phyloP scores from a whole-genome alignment of 2,797 vertebrate genomes.

The Rousettus madagascariensis region DNA sequence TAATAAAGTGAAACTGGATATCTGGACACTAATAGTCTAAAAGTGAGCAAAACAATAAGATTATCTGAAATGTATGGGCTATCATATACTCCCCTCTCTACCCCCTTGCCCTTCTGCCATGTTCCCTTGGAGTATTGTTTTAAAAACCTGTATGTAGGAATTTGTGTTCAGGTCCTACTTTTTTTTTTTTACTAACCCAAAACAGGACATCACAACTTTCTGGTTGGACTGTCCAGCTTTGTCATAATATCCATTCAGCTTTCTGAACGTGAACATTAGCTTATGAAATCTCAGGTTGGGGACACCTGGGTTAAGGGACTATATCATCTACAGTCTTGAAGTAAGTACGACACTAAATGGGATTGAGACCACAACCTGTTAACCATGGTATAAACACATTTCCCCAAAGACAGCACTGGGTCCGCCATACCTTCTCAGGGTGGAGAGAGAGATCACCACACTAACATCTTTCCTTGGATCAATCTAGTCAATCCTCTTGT shows the following conservation, averaged over 20 bases:
- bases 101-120: too few species aligned
- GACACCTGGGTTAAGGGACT: background rate
- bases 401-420: background rate
- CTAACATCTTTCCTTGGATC: background rate
- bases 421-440: background rate
- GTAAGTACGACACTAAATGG: background rate
- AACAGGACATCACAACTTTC: background rate
- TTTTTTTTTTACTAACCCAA: background rate
- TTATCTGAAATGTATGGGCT: background rate
- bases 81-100: too few species aligned
- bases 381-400: background rate
- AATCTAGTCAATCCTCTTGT: background rate
- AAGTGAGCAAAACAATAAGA: background rate
- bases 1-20: background rate
- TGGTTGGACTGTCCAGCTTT: background rate
- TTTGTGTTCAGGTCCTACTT: background rate
- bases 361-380: background rate
- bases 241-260: background rate
- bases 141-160: background rate
- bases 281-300: constrained; percentile 20
- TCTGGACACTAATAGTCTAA: background rate
- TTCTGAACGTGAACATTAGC: background rate
- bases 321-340: background rate
- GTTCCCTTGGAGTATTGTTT: background rate
- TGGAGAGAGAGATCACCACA: background rate